Conservation (phyloP, 2,113 vertebrate genomes). For the Laticauda laticaudata region DNA sequence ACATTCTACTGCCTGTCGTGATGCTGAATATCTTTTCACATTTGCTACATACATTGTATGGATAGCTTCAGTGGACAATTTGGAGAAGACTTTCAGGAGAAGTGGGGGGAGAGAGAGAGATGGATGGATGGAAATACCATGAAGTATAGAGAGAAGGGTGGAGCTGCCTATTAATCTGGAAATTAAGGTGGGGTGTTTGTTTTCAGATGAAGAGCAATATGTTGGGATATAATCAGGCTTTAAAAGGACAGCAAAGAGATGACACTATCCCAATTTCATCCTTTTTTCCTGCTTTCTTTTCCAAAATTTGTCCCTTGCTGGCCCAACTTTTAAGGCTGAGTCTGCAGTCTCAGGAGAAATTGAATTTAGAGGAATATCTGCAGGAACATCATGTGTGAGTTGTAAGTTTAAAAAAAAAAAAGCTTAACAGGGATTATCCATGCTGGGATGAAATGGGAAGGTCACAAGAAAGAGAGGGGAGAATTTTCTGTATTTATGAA, state of each 20-base stretch:
- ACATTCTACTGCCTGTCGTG: too few species aligned
- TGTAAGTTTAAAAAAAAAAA: neutral
- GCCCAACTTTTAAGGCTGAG: neutral
- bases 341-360: neutral
- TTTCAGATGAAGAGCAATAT: neutral
- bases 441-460: neutral
- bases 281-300: neutral
- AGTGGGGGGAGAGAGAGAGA: neutral
- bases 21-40: neutral
- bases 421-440: neutral
- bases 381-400: too few species aligned
- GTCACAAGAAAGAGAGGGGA: neutral
- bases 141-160: neutral
- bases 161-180: neutral
- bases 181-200: neutral
- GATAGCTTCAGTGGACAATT: neutral
- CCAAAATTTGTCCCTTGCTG: neutral
- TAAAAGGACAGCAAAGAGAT: neutral
- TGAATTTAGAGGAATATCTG: too few species aligned
- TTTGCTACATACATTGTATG: neutral
- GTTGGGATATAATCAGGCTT: neutral
- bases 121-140: neutral
- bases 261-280: neutral
- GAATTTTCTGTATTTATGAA: neutral
- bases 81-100: neutral